phyloP scores from a whole-genome alignment of 2,797 vertebrate species.

The Leucoraja ocellata region DNA sequence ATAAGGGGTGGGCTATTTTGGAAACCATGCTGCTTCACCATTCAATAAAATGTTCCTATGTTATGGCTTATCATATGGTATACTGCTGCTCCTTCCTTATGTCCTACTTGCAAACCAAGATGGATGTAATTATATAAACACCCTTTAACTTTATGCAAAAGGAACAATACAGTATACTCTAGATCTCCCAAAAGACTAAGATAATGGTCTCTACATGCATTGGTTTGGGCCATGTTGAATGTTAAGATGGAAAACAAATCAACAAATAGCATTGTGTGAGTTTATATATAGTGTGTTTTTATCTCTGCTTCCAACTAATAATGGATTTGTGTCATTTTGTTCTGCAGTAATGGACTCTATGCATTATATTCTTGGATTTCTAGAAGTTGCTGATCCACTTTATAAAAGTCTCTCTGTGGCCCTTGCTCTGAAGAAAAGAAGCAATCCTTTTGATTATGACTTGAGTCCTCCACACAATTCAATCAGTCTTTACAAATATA shows the following conservation, averaged over 20 bases:
- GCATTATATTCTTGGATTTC: not conserved
- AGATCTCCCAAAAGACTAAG: not conserved
- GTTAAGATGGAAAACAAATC: not conserved
- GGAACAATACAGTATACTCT: not conserved
- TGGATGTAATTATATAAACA: not conserved
- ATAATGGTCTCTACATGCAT: not conserved
- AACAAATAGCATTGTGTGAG: not conserved
- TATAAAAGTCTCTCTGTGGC: not conserved
- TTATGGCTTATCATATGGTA: too few relatives aligned
- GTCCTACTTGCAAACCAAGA: not conserved
- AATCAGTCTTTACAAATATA: not conserved
- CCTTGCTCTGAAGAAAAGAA: not conserved
- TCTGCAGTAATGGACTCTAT: not conserved
- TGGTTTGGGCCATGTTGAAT: not conserved
- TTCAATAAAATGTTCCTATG: too few relatives aligned
- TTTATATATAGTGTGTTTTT: not conserved
- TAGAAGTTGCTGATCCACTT: not conserved
- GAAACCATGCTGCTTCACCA: too few relatives aligned
- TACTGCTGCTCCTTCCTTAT: too few relatives aligned
- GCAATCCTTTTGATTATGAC: not conserved
- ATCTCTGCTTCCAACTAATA: not conserved
- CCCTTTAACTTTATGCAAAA: not conserved
- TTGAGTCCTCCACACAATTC: not conserved
- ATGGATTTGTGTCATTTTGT: not conserved
- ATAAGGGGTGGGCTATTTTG: too few relatives aligned